A percentile compares a stretch with the other conserved stretches of the same genome.
These are phyloP conservation scores for Eupithecia abbreviata DNA, from an alignment of 2,888 invertebrate species.

Conservation along the genomic window DNA sequence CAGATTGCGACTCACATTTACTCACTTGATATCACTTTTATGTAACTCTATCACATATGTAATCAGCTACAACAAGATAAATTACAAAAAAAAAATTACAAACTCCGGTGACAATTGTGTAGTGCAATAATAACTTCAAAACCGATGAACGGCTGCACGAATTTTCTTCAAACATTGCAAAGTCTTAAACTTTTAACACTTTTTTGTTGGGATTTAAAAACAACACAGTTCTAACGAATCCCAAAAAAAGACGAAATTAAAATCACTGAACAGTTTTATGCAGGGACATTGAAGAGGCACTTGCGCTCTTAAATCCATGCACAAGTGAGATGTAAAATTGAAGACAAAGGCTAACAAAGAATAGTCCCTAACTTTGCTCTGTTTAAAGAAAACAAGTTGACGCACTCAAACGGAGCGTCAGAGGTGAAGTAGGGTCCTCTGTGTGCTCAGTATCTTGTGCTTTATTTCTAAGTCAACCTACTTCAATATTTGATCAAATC, in stretches of 20 bases:
- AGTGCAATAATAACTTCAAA: not conserved
- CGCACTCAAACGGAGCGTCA: slow-evolving; percentile 73
- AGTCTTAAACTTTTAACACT: not conserved
- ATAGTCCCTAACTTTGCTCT: slow-evolving; percentile 61
- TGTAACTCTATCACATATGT: not conserved
- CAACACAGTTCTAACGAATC: not conserved
- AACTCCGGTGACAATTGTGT: not conserved
- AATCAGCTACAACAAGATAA: not conserved
- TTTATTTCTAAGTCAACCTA: slow-evolving; percentile 81
- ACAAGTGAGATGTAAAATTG: slow-evolving; percentile 50
- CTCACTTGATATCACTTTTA: not conserved
- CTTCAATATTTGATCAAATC: slow-evolving; percentile 78
- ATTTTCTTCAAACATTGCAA: not conserved
- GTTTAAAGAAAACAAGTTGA: slow-evolving; percentile 79
- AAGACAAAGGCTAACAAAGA: slow-evolving; percentile 52
- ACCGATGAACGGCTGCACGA: not conserved
- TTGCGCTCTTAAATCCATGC: slow-evolving; percentile 42
- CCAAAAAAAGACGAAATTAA: not conserved
- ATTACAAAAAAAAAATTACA: not conserved
- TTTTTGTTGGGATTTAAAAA: not conserved
- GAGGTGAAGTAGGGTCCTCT: slow-evolving; percentile 71
- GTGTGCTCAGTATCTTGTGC: slow-evolving; percentile 79
- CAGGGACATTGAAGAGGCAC: not conserved
- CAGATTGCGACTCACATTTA: slow-evolving; percentile 16
- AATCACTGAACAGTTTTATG: not conserved